A percentile compares a stretch with the other conserved stretches of the same genome.
These are phyloP conservation scores for Halictus rubicundus DNA, from an alignment of 1,140 invertebrate genomes.

Conservation along the genomic window DNA sequence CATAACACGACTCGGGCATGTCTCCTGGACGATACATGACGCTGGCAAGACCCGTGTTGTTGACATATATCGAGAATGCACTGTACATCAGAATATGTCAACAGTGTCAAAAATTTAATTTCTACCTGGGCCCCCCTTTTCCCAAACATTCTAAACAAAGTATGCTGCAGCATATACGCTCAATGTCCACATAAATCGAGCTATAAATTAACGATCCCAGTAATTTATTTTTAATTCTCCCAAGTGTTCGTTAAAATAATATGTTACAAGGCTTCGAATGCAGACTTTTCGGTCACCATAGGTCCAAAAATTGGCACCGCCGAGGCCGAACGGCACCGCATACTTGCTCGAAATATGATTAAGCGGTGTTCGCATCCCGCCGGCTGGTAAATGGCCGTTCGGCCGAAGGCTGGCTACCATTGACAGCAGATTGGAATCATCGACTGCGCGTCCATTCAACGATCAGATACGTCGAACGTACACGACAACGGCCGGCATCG, in stretches of 20 bases:
- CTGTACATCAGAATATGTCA: too few species aligned
- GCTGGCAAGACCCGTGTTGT: too few species aligned
- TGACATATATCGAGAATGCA: too few species aligned
- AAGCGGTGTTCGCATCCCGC: constrained; percentile 44
- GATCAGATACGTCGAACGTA: constrained; percentile 63
- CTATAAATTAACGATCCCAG: too few species aligned
- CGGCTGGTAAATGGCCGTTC: constrained; percentile 59
- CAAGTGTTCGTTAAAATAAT: not conserved
- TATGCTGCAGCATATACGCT: too few species aligned
- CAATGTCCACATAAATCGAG: too few species aligned
- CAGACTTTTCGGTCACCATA: not conserved
- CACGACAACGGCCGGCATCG: constrained; percentile 38
- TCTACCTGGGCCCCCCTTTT: too few species aligned
- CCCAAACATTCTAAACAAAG: too few species aligned
- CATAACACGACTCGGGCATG: too few species aligned
- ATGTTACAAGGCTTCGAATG: not conserved
- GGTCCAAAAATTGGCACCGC: not conserved
- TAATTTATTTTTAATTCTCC: not conserved
- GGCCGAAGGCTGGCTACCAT: constrained; percentile 57
- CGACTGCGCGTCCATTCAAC: constrained; percentile 52
- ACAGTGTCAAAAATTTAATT: too few species aligned
- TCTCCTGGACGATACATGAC: too few species aligned
- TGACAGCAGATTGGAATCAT: constrained; percentile 69
- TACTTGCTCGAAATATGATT: constrained; percentile 48
- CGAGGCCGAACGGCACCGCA: not conserved